A percentile compares a stretch with the other conserved stretches of the same genome.
Evolutionary conservation across 2,113 vertebrate genomes (phyloP).

Genomic region (Bubo bubo): DNA sequence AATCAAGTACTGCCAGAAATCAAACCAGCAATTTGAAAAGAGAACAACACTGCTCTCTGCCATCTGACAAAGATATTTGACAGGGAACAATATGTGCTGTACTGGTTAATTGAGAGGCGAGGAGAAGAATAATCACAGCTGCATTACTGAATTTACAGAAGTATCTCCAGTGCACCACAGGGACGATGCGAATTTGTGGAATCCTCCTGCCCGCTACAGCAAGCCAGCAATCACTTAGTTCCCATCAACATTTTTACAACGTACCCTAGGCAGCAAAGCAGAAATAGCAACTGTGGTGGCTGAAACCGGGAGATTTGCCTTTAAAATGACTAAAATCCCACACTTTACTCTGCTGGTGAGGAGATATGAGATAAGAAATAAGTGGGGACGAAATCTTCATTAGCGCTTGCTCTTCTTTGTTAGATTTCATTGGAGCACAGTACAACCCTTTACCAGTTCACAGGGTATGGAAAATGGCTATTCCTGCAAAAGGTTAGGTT

Average conservation of each 20-base stretch:
- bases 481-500: not conserved
- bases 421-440: not conserved
- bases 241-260: not conserved
- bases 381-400: not conserved
- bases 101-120: constrained; percentile 55
- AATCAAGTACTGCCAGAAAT: constrained; percentile 63
- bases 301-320: not conserved
- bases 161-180: not conserved
- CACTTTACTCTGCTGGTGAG: not conserved
- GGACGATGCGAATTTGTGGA: not conserved
- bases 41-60: constrained; percentile 52
- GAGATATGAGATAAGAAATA: not conserved
- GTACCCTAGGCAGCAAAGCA: not conserved
- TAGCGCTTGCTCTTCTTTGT: not conserved
- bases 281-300: constrained; percentile 19
- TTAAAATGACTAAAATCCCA: not conserved
- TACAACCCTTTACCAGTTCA: not conserved
- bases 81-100: constrained; percentile 64
- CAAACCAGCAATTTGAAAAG: constrained; percentile 63
- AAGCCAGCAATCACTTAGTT: constrained; percentile 22
- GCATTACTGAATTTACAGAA: constrained; percentile 52
- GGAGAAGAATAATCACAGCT: constrained; percentile 58
- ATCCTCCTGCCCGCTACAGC: constrained; percentile 28
- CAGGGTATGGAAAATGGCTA: not conserved
- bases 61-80: constrained; percentile 58